Evolutionary conservation across 2,797 vertebrate species (phyloP).

Genomic region (Echiichthys vipera): DNA sequence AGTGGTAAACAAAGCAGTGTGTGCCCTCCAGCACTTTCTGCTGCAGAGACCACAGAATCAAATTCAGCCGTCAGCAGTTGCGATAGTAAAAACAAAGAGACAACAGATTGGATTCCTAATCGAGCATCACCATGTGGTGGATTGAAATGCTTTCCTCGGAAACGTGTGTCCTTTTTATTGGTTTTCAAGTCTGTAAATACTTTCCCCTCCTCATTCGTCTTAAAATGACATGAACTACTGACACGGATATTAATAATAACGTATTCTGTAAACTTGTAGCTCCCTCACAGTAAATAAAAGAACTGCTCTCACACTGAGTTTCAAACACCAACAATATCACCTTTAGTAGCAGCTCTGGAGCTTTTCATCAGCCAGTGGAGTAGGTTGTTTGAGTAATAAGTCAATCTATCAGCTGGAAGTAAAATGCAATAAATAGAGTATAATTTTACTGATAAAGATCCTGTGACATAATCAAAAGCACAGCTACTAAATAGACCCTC

Average conservation of each 20-base stretch:
- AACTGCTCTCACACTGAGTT: neutral
- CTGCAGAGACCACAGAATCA: slow-evolving; percentile 63
- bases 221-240: neutral
- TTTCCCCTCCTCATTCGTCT: neutral
- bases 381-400: too few species aligned
- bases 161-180: neutral
- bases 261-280: neutral
- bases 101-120: slow-evolving; percentile 35
- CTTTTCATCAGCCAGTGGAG: too few species aligned
- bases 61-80: slow-evolving; percentile 76
- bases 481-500: neutral
- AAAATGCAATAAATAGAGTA: neutral
- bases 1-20: slow-evolving; percentile 59
- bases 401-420: neutral
- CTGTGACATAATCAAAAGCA: neutral
- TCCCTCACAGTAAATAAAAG: neutral
- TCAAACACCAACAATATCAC: neutral
- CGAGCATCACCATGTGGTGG: slow-evolving; percentile 6
- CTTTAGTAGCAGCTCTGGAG: neutral
- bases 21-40: slow-evolving; percentile 68
- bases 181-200: neutral
- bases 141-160: slow-evolving; percentile 6
- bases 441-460: neutral
- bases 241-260: neutral
- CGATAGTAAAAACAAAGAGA: slow-evolving; percentile 35